Evolutionary conservation across 1,140 invertebrate species (phyloP).

Genomic region (Himalopsyche phryganea): DNA sequence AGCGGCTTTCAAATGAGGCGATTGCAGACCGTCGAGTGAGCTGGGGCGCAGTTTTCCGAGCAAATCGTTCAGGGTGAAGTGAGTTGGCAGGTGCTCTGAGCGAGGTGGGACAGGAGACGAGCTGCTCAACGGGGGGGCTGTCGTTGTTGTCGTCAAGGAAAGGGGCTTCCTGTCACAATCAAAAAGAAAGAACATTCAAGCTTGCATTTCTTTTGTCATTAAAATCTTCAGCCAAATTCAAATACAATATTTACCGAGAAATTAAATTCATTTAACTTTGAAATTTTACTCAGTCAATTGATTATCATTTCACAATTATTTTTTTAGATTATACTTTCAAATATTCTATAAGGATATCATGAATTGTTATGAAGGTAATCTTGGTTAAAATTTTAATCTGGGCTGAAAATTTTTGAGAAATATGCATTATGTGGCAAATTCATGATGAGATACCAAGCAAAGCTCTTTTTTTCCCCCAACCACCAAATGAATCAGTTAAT

Average conservation of each 20-base stretch:
- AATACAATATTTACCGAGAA: no score
- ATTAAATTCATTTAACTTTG: not conserved
- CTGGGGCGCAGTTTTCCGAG: slow-evolving; percentile 50
- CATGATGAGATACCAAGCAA: slow-evolving; percentile 55
- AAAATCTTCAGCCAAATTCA: slow-evolving; percentile 25
- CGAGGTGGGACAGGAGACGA: slow-evolving; percentile 49
- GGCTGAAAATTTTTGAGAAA: not conserved
- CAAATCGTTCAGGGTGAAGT: slow-evolving; percentile 51
- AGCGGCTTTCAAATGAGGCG: slow-evolving; percentile 47
- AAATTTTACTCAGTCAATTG: no score
- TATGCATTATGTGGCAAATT: slow-evolving; percentile 25
- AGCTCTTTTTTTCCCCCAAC: slow-evolving; percentile 52
- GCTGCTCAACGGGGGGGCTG: slow-evolving; percentile 50
- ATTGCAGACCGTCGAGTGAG: slow-evolving; percentile 51
- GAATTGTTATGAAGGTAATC: no score
- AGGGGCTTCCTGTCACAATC: slow-evolving; percentile 46
- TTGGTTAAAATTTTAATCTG: no score
- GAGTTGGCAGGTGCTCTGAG: slow-evolving; percentile 50
- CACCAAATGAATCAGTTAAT: slow-evolving; percentile 42
- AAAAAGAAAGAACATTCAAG: slow-evolving; percentile 6
- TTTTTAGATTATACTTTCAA: no score
- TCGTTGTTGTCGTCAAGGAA: slow-evolving; percentile 53
- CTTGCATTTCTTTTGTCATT: not conserved
- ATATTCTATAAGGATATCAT: no score
- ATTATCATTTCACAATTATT: no score